A percentile compares a stretch with the other conserved stretches of the same genome.
Conservation (phyloP, 2,888 invertebrate genomes). For the Lasius platythorax region DNA sequence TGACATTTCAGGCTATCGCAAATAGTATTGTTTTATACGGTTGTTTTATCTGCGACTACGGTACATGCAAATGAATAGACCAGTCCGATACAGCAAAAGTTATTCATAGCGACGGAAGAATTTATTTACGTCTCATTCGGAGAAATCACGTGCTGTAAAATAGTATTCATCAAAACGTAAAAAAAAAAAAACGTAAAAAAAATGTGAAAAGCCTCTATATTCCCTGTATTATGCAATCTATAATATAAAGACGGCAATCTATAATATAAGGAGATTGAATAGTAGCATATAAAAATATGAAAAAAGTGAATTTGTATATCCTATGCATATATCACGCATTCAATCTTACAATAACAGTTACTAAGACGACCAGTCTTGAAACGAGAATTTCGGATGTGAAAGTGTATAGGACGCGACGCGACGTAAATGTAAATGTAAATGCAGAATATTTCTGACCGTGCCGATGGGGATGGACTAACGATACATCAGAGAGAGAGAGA, state of each 20-base stretch:
- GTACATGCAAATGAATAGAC: constrained; percentile 23
- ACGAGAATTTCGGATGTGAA: background rate
- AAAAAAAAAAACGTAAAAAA: background rate
- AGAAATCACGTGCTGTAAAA: background rate
- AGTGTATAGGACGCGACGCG: background rate
- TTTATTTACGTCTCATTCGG: constrained; percentile 11
- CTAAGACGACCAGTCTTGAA: background rate
- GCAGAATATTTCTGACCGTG: constrained; percentile 32
- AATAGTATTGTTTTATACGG: constrained; percentile 34
- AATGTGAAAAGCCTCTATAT: background rate
- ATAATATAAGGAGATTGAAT: background rate
- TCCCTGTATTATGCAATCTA: background rate
- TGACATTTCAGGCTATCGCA: constrained; percentile 29
- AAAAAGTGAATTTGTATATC: constrained; percentile 13
- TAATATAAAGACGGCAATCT: background rate
- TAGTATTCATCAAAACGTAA: background rate
- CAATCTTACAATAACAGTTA: background rate
- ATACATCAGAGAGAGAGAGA: constrained; percentile 3
- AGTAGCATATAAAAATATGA: background rate
- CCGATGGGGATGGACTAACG: constrained; percentile 27
- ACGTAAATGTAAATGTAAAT: constrained; percentile 47
- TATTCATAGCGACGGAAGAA: background rate
- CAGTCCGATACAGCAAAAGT: background rate
- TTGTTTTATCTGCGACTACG: constrained; percentile 26
- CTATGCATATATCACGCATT: background rate